Base-by-base conservation (phyloP, 2,113 vertebrate genomes). In the Lynx canadensis region DNA sequence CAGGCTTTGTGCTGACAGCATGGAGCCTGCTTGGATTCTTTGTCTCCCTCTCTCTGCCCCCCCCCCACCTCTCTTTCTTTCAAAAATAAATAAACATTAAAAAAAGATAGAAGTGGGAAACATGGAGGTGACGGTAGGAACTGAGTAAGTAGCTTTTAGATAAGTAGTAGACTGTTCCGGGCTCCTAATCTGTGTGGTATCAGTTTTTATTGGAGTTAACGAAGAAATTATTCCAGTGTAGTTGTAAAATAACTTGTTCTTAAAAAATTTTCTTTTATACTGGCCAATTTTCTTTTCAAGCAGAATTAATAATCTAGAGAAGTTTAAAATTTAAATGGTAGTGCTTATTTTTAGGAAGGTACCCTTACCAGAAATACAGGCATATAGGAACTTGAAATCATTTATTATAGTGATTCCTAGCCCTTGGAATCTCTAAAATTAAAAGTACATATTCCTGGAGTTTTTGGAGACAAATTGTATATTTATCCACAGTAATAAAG, bases 251-350 rank as follows among this genome's bases (percentile, higher is more conserved):
- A 68, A n/a, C 57, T 84, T 91, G 1, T 45, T 27, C 36, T 55
- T 29, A 71, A 36, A 71, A 38, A 38, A 71, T 15, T 89, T 50
- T 25, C 27, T 80, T 48, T 57, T 36, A 76, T 76, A 68, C 38
- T 69, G 9, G 7, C 21, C 55, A 78, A 0, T 63, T 71, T 50
- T 71, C 31, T 29, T 93, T 65, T 16, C 52, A 74, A 83, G 50
- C 8, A 80, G 29, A 96, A 91, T 90, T 90, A 55, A 1, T 81
- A 85, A 81, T 78, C 12, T 94, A 93, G 38, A 14, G 60, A 87
- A 88, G 4, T 88, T 92, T 94, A 52, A 88, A 88, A 83, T 94
- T 69, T 60, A 87, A 87, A 65, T 71, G 7, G 21, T 89, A 50
- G 66, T 60, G 31, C 0, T n/a, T 50, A 50, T 83, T 78, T 79